phyloP scores from a whole-genome alignment of 1,140 invertebrate genomes.

The Ceratosolen solmsi region DNA sequence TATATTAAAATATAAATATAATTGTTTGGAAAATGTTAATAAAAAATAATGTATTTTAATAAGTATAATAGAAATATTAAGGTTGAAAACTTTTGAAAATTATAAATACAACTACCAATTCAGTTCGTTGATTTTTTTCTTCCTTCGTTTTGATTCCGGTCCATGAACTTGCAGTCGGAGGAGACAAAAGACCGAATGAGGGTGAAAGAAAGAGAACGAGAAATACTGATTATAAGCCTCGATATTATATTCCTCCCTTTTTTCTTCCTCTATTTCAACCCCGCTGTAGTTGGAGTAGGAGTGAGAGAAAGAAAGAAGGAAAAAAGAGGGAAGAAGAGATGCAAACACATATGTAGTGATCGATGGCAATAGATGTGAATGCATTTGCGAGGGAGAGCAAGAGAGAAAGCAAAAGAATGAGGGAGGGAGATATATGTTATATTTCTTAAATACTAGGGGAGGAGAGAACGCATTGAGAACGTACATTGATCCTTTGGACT shows the following conservation, averaged over 20 bases:
- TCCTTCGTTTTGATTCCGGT: slow-evolving; percentile 18
- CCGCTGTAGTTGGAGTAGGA: slow-evolving; percentile 32
- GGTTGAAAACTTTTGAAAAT: no score
- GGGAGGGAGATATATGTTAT: slow-evolving; percentile 44
- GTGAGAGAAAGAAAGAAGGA: slow-evolving; percentile 41
- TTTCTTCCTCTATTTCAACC: slow-evolving; percentile 54
- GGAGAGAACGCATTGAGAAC: background rate
- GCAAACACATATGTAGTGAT: slow-evolving; percentile 55
- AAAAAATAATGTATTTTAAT: no score
- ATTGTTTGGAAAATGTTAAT: no score
- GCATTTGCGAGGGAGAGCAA: slow-evolving; percentile 49
- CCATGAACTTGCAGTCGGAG: background rate
- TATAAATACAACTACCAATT: no score
- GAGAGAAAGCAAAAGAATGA: slow-evolving; percentile 54
- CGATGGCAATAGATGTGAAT: slow-evolving; percentile 64
- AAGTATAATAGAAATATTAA: no score
- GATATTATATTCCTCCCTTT: slow-evolving; percentile 42
- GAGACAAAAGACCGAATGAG: slow-evolving; percentile 33
- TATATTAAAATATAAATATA: no score
- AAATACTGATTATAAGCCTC: slow-evolving; percentile 34
- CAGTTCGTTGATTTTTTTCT: slow-evolving; percentile 21
- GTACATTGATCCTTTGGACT: background rate
- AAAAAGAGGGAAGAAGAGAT: slow-evolving; percentile 39
- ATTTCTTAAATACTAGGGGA: background rate
- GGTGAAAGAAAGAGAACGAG: slow-evolving; percentile 39